A percentile compares a stretch with the other conserved stretches of the same genome.
Evolutionary conservation across 2,113 vertebrate genomes (phyloP).

Genomic region (Micronycteris hirsuta): DNA sequence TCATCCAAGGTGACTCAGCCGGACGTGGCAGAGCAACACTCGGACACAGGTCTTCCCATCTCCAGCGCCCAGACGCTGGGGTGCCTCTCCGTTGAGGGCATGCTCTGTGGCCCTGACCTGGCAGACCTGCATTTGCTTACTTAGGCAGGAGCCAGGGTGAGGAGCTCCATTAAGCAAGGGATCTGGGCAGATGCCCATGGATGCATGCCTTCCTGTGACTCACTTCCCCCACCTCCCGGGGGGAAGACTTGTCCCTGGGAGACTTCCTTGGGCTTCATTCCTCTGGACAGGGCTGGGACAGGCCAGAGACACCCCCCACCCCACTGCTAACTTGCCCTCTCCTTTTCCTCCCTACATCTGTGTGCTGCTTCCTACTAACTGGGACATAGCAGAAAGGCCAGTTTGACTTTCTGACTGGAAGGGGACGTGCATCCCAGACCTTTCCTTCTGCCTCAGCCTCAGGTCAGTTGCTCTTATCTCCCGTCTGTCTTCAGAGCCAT

Average conservation of each 20-base stretch:
- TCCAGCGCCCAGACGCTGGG: neutral
- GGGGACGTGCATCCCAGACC: neutral
- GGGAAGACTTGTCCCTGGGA: neutral
- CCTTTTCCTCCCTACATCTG: neutral
- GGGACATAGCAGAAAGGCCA: neutral
- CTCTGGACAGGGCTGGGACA: neutral
- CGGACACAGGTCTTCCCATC: neutral
- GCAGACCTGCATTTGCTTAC: neutral
- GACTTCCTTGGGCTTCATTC: neutral
- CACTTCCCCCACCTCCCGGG: no score
- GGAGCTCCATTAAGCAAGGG: accelerated
- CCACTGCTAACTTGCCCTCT: neutral
- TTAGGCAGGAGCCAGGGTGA: neutral
- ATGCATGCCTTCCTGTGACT: neutral
- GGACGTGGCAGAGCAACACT: neutral
- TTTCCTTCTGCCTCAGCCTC: neutral
- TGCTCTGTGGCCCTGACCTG: neutral
- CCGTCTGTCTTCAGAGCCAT: neutral
- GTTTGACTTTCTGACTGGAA: neutral
- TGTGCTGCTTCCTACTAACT: neutral
- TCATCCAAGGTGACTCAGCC: neutral
- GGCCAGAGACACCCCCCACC: no score
- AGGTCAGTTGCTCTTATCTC: neutral
- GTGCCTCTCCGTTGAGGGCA: neutral
- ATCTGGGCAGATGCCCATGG: neutral